These are phyloP conservation scores for Machaerirhynchus nigripectus DNA, from an alignment of 2,113 vertebrate species.

Conservation along the genomic window DNA sequence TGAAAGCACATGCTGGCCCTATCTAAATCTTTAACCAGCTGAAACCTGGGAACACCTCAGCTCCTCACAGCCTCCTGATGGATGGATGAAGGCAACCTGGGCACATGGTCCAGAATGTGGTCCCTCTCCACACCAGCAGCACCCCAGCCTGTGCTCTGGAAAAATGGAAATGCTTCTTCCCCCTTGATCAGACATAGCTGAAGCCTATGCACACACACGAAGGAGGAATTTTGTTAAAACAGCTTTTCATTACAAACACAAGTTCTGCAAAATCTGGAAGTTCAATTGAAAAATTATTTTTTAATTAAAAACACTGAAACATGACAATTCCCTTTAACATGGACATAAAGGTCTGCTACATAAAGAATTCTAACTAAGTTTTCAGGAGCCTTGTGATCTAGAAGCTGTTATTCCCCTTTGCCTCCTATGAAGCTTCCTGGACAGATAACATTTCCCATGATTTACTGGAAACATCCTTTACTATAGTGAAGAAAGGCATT, in stretches of 20 bases:
- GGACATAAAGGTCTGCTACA: neutral
- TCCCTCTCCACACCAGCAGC: neutral
- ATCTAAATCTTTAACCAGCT: neutral
- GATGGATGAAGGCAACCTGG: neutral
- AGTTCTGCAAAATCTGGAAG: neutral
- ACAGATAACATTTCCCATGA: neutral
- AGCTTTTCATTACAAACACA: neutral
- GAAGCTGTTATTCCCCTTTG: neutral
- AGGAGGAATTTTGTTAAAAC: neutral
- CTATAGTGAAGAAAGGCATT: neutral
- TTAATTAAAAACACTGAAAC: neutral
- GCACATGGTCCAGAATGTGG: rapidly evolving
- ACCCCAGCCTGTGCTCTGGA: neutral
- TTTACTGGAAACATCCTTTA: neutral
- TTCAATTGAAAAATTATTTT: neutral
- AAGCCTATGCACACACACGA: neutral
- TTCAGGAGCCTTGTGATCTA: neutral
- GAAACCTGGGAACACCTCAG: neutral
- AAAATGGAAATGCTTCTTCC: neutral
- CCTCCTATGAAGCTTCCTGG: neutral
- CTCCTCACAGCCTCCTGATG: neutral
- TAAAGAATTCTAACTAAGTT: neutral
- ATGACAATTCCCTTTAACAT: neutral
- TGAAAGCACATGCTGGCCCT: neutral
- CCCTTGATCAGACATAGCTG: neutral